Evolutionary conservation across 1,140 invertebrate genomes (phyloP).

Genomic region (Halesus radiatus): DNA sequence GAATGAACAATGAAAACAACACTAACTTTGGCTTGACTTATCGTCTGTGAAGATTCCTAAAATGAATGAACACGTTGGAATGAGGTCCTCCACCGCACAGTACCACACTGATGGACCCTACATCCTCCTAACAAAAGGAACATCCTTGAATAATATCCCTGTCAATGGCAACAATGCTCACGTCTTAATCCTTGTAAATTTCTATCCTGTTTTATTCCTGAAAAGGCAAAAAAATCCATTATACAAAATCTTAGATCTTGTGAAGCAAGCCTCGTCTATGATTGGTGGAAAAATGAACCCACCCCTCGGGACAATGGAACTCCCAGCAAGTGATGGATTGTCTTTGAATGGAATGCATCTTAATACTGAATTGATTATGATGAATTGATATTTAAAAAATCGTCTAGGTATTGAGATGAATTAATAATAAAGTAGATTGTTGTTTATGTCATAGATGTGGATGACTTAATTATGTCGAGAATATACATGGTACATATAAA

Average conservation of each 20-base stretch:
- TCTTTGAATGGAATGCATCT: not conserved
- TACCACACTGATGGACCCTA: not conserved
- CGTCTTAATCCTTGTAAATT: constrained; percentile 51
- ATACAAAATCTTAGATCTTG: constrained; percentile 7
- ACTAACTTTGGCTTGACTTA: no score
- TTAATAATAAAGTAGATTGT: no score
- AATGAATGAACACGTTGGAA: no score
- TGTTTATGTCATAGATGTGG: no score
- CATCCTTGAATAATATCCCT: constrained; percentile 39
- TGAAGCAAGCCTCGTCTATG: not conserved
- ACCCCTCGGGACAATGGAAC: not conserved
- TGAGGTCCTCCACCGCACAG: not conserved
- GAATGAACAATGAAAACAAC: no score
- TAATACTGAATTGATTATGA: not conserved
- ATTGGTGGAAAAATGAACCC: not conserved
- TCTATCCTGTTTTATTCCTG: constrained; percentile 2
- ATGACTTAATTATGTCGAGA: no score
- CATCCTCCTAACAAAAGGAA: constrained; percentile 14
- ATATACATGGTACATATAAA: no score
- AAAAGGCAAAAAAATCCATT: constrained; percentile 13
- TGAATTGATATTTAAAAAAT: not conserved
- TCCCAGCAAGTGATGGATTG: not conserved
- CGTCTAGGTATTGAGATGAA: not conserved
- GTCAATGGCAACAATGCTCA: constrained; percentile 54
- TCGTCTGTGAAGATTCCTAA: no score